phyloP scores from a whole-genome alignment of 2,797 vertebrate species.

The Notamacropus eugenii region DNA sequence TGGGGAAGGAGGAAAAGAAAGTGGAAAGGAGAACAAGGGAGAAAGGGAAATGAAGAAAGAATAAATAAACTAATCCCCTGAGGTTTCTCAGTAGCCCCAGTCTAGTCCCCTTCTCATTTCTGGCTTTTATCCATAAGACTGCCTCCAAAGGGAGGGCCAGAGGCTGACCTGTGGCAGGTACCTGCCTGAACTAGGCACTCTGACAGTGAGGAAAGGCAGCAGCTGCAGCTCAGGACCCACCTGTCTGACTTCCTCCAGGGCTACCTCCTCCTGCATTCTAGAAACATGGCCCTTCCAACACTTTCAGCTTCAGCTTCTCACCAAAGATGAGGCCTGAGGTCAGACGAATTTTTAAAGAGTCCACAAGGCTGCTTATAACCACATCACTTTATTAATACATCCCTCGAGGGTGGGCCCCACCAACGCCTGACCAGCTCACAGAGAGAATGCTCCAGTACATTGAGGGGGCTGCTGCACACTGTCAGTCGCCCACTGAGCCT shows the following conservation, averaged over 20 bases:
- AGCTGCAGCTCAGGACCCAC: background rate
- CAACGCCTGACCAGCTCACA: background rate
- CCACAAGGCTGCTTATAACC: background rate
- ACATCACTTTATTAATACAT: background rate
- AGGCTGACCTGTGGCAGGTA: background rate
- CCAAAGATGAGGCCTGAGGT: background rate
- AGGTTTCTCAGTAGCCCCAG: background rate
- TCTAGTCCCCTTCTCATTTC: background rate
- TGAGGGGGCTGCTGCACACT: background rate
- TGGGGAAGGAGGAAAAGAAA: background rate
- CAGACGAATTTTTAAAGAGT: background rate
- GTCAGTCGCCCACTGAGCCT: background rate
- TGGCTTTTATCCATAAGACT: background rate
- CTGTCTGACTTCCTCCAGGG: rapidly evolving
- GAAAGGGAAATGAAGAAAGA: background rate
- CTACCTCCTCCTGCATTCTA: background rate
- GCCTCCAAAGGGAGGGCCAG: background rate
- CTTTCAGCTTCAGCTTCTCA: background rate
- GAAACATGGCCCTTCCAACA: background rate
- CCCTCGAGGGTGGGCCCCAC: background rate
- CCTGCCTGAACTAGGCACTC: background rate
- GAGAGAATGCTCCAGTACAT: background rate
- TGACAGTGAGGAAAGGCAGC: rapidly evolving
- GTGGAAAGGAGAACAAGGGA: background rate
- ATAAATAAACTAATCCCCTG: background rate